Evolutionary conservation across 2,888 invertebrate species (phyloP).

Genomic region (Dryobotodes eremita): DNA sequence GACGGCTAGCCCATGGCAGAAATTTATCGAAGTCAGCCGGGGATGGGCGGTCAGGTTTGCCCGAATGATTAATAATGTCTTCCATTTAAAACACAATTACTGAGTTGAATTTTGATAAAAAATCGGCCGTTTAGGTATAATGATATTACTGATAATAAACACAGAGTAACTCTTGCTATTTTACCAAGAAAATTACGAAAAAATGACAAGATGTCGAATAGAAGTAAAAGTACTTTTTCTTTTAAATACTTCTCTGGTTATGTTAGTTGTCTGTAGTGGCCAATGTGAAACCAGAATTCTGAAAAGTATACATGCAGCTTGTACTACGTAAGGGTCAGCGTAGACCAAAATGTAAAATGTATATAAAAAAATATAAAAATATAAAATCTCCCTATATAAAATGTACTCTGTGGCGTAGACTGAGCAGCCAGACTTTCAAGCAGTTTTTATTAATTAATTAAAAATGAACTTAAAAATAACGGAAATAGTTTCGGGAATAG

Average conservation of each 20-base stretch:
- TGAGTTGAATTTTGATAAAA: neutral
- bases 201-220: neutral
- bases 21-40: conserved; percentile 10
- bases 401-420: too few relatives aligned
- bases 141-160: neutral
- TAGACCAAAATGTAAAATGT: too few relatives aligned
- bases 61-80: neutral
- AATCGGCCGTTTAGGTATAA: neutral
- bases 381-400: too few relatives aligned
- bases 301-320: too few relatives aligned
- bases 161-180: neutral
- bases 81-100: neutral
- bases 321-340: neutral
- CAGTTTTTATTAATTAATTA: neutral
- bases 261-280: too few relatives aligned
- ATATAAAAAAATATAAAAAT: too few relatives aligned
- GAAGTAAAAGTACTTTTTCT: neutral
- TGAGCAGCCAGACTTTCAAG: neutral
- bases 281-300: neutral
- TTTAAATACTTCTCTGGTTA: neutral
- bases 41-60: fast-evolving
- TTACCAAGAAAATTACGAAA: neutral
- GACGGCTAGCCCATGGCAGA: neutral
- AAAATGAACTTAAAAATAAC: too few relatives aligned
- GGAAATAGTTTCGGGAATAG: too few relatives aligned